These are phyloP conservation scores for Prietella phreatophila DNA, from an alignment of 2,113 vertebrate genomes.

Conservation along the genomic window DNA sequence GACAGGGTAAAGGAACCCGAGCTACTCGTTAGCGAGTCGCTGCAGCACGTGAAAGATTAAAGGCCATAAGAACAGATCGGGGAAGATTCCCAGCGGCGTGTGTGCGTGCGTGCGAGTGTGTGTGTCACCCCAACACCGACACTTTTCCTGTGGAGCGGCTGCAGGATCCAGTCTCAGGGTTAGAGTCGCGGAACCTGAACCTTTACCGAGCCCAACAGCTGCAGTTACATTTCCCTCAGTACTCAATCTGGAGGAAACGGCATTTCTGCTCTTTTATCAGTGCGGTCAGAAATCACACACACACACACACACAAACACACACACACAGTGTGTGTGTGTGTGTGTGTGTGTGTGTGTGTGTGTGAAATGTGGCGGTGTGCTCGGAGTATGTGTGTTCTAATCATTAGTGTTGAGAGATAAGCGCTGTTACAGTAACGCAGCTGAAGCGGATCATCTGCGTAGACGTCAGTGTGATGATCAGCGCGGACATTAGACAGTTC, in stretches of 20 bases:
- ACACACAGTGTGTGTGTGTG: constrained; percentile 45
- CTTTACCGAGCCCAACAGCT: background rate
- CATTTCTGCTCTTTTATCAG: background rate
- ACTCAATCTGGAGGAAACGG: background rate
- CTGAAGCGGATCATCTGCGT: background rate
- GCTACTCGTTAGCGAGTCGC: background rate
- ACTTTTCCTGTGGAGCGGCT: background rate
- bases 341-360: too few relatives aligned
- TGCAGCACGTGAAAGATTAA: background rate
- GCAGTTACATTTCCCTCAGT: background rate
- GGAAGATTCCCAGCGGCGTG: background rate
- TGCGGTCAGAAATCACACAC: background rate
- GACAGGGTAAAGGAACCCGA: background rate
- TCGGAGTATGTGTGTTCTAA: background rate
- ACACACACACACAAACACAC: constrained; percentile 40
- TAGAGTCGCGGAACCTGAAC: background rate
- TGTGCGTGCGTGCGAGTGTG: too few relatives aligned
- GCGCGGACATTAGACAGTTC: background rate
- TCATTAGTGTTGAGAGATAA: constrained; percentile 34
- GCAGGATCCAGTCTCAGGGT: background rate
- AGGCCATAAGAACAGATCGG: background rate
- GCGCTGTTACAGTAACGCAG: constrained; percentile 5
- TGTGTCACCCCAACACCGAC: background rate
- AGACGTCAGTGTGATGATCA: background rate
- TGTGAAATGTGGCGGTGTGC: background rate